Evolutionary conservation across 2,888 invertebrate species (phyloP).

Genomic region (Emesis castigata): DNA sequence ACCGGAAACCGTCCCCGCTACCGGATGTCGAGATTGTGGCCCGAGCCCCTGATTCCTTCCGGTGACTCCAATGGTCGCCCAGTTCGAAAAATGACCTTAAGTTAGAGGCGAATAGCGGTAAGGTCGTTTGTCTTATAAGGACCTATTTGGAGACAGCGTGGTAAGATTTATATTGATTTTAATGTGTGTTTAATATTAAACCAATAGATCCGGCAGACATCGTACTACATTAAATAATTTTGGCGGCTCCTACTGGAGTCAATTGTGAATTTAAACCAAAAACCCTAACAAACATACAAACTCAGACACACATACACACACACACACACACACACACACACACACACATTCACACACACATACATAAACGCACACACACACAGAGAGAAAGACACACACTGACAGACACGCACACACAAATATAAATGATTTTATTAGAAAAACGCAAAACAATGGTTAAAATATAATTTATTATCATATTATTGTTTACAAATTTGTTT

Average conservation of each 20-base stretch:
- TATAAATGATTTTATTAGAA: no score
- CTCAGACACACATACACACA: no score
- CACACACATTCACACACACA: no score
- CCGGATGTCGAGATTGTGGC: conserved; percentile 86
- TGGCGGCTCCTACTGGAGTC: background rate
- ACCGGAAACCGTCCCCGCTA: conserved; percentile 77
- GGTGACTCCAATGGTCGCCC: conserved; percentile 75
- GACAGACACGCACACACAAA: no score
- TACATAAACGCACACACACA: no score
- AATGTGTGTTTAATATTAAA: background rate
- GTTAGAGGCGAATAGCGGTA: conserved; percentile 41
- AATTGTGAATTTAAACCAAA: background rate
- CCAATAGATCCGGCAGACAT: background rate
- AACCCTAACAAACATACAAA: no score
- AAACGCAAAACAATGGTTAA: no score
- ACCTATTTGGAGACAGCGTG: background rate
- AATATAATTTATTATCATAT: no score
- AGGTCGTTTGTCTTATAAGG: background rate
- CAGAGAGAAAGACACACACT: no score
- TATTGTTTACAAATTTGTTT: no score
- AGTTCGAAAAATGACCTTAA: conserved; percentile 58
- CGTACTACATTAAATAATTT: background rate
- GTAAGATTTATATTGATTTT: background rate
- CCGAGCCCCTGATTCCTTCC: conserved; percentile 87
- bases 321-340: background rate